These are phyloP conservation scores for Rutpela maculata DNA, from an alignment of 2,888 invertebrate genomes.

Conservation along the genomic window DNA sequence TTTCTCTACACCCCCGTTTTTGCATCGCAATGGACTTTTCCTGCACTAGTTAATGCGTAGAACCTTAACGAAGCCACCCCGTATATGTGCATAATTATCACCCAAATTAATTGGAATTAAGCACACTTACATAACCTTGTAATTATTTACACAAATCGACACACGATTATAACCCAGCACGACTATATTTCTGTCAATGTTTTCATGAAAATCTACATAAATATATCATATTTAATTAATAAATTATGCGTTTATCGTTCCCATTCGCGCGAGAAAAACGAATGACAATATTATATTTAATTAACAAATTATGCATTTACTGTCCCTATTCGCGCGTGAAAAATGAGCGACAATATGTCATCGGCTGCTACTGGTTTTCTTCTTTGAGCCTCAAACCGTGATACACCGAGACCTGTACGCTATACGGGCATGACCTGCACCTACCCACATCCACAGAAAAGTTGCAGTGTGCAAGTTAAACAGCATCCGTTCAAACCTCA, in stretches of 20 bases:
- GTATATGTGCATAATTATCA: background rate
- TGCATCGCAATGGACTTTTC: too few species aligned
- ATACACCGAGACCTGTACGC: background rate
- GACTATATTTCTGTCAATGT: background rate
- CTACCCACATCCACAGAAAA: constrained; percentile 41
- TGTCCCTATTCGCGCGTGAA: background rate
- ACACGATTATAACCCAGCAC: background rate
- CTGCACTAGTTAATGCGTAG: too few species aligned
- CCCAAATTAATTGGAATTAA: background rate
- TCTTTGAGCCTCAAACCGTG: background rate
- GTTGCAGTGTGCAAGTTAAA: constrained; percentile 43
- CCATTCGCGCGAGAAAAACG: background rate
- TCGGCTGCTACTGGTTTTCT: constrained; percentile 23
- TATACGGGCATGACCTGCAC: constrained; percentile 39
- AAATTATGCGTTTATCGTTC: background rate
- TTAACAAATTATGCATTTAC: background rate
- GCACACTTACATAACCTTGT: constrained; percentile 1
- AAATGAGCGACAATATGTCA: constrained; percentile 11
- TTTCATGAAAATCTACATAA: background rate
- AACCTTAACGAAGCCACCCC: background rate
- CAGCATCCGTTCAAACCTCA: constrained; percentile 42
- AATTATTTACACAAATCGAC: background rate
- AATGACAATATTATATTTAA: background rate
- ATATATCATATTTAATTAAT: background rate
- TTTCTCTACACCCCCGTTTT: too few species aligned